Evolutionary conservation across 2,113 vertebrate genomes (phyloP), one percentile per base, ranked within the genome.

Genomic region (Eudorcas thomsonii): DNA sequence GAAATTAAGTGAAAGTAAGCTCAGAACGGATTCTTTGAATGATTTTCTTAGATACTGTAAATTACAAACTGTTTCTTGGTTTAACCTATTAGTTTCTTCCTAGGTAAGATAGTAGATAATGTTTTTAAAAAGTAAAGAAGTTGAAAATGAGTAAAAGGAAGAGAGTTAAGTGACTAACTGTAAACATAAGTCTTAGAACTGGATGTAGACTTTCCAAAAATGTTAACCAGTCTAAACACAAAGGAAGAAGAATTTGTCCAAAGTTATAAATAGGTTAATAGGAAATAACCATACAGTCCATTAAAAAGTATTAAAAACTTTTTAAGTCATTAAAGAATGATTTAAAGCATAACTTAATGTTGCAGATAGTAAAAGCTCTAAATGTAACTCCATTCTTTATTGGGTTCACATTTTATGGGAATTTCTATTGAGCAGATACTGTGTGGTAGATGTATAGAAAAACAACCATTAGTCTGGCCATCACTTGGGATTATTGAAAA

Each of bases 301-400:
- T 59, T 95, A 71, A 96, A 86, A 97, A 50, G 33, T 91, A 39
- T 95, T 88, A 88, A 39, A 88, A 26, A 93, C 19, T 81, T 91
- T 92, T 85, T 48, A 88, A 93, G 59, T 98, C 25, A 80, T 85
- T 91, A 60, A 84, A 96, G 36, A 64, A 91, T 90, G 55, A 54
- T 23, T 90, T 88, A 81, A 74, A 84, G 36, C 23, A 59, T 96
- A 89, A 95, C 82, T 52, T 84, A 30, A 80, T 55, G 89, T 97
- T 95, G 28, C 23, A 95, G 48, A 84, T 81, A 92, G 82, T 55
- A 67, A 17, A 36, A 83, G 71, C 13, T 9, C n/a, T 88, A 80
- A 90, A 91, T 90, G 33, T 84, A 88, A 83, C 17, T 45, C 45
- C n/a, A 26, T 86, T 87, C n/a, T 90, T 95, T 92, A 90, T 26